Evolutionary conservation across 2,113 vertebrate genomes (phyloP).

Genomic region (Fulmarus glacialis): DNA sequence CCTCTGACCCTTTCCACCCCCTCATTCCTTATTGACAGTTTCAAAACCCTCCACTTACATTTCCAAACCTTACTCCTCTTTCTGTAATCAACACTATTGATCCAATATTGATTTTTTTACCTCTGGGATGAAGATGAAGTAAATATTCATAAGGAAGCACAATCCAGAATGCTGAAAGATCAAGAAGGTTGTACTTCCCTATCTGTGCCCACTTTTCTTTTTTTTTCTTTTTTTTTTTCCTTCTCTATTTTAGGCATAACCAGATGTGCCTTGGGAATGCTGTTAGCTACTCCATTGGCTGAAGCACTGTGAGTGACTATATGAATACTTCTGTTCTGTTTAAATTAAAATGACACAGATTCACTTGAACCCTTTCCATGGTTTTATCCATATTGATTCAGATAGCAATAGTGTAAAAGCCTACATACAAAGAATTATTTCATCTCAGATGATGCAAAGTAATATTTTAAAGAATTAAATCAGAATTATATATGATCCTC

Average conservation of each 20-base stretch:
- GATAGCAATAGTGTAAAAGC: background rate
- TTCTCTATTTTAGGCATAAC: background rate
- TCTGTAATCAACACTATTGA: background rate
- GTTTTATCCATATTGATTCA: background rate
- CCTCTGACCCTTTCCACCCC: background rate
- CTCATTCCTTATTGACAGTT: background rate
- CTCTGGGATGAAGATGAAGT: background rate
- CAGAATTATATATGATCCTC: background rate
- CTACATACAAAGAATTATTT: background rate
- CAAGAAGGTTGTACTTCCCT: background rate
- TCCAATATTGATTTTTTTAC: background rate
- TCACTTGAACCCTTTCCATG: background rate
- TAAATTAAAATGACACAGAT: background rate
- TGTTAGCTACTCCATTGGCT: background rate
- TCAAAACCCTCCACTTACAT: background rate
- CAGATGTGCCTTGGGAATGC: background rate
- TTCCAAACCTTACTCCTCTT: background rate
- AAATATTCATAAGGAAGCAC: background rate
- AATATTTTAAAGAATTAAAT: background rate
- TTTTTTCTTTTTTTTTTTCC: fast-evolving
- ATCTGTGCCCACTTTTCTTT: fast-evolving
- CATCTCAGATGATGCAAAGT: background rate
- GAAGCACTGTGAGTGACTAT: background rate
- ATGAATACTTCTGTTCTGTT: background rate
- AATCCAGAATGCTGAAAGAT: background rate